Conservation (phyloP, 2,797 vertebrate genomes). For the Microctenopoma stevenorrisi region DNA sequence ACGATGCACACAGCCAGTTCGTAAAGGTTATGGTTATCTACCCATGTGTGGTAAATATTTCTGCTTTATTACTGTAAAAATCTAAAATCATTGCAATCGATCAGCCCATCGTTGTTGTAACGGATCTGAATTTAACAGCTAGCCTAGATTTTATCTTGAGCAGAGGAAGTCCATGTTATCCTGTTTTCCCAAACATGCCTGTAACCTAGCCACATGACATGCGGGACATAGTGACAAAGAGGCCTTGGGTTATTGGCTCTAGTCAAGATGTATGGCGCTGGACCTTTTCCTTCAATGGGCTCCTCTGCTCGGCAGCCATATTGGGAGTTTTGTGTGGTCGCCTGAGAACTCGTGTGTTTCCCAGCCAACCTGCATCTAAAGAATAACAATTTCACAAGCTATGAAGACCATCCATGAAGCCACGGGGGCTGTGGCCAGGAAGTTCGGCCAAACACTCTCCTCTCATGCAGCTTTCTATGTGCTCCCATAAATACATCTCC, state of each 20-base stretch:
- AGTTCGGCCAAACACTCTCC: slow-evolving; percentile 74
- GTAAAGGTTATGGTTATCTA: slow-evolving; percentile 23
- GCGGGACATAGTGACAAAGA: slow-evolving; percentile 58
- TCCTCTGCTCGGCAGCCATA: slow-evolving; percentile 73
- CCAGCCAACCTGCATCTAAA: slow-evolving; percentile 83
- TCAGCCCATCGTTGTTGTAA: background rate
- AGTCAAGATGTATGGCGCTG: slow-evolving; percentile 70
- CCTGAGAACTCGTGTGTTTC: slow-evolving; percentile 83
- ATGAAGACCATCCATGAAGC: slow-evolving; percentile 81
- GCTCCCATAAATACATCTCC: slow-evolving; percentile 85
- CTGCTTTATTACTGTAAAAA: background rate
- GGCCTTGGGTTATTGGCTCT: slow-evolving; percentile 67
- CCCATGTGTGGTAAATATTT: slow-evolving; percentile 10
- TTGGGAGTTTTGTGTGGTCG: slow-evolving; percentile 79
- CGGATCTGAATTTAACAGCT: slow-evolving; percentile 1
- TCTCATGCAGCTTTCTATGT: slow-evolving; percentile 78
- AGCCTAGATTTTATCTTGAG: slow-evolving; percentile 2
- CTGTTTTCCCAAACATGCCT: slow-evolving; percentile 50
- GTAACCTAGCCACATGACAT: slow-evolving; percentile 40
- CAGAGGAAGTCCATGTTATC: background rate
- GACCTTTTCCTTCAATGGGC: slow-evolving; percentile 71
- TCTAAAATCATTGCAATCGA: slow-evolving; percentile 3
- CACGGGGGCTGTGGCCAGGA: slow-evolving; percentile 72
- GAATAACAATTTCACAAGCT: slow-evolving; percentile 84
- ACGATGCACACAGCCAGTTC: slow-evolving; percentile 4